A percentile compares a stretch with the other conserved stretches of the same genome.
phyloP scores from a whole-genome alignment of 2,888 invertebrate genomes.

The Leucoma salicis region DNA sequence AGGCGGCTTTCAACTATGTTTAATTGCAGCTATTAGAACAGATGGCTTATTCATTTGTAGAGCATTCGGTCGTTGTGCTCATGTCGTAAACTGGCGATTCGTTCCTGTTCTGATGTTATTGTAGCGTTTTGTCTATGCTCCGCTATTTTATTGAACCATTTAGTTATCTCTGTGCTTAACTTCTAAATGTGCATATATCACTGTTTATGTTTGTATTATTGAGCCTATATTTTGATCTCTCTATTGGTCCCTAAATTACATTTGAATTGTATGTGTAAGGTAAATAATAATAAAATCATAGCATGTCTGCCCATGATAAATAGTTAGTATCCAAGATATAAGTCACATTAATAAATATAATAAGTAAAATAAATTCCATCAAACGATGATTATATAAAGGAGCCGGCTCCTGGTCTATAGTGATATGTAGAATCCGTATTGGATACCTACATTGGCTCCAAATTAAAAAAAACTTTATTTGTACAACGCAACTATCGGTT shows the following conservation, averaged over 20 bases:
- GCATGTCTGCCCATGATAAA: too few relatives aligned
- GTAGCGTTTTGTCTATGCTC: constrained; percentile 82
- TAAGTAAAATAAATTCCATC: too few relatives aligned
- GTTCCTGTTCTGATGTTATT: constrained; percentile 81
- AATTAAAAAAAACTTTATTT: too few relatives aligned
- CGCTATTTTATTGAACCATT: constrained; percentile 75
- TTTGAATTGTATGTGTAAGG: too few relatives aligned
- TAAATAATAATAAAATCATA: too few relatives aligned
- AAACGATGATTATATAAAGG: too few relatives aligned
- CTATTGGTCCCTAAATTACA: not conserved
- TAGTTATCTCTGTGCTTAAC: constrained; percentile 69
- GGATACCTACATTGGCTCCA: too few relatives aligned
- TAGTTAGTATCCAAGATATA: too few relatives aligned
- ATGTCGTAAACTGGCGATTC: constrained; percentile 80
- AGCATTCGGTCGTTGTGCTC: constrained; percentile 78
- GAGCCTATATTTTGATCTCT: constrained; percentile 1
- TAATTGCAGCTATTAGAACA: constrained; percentile 81
- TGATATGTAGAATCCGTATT: too few relatives aligned
- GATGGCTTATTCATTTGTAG: constrained; percentile 83
- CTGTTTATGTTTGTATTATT: not conserved
- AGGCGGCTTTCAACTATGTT: constrained; percentile 66
- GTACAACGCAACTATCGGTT: too few relatives aligned
- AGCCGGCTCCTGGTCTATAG: too few relatives aligned
- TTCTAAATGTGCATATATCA: constrained; percentile 44
- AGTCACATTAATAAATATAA: too few relatives aligned